Evolutionary conservation across 1,140 invertebrate species (phyloP).

Genomic region (Zaprionus lachaisei): DNA sequence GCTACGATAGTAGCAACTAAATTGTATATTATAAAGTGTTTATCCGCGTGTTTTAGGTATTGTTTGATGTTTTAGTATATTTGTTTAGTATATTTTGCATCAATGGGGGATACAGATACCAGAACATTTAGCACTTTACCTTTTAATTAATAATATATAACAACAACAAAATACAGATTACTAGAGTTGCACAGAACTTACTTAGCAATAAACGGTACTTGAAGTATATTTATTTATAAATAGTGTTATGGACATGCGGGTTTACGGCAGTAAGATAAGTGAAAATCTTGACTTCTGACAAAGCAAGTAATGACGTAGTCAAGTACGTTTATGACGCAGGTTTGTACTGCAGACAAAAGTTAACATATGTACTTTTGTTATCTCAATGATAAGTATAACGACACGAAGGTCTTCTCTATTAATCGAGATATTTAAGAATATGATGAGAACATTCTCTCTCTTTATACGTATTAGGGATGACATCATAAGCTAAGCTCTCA

Average conservation of each 20-base stretch:
- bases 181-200: too few relatives aligned
- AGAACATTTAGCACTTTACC: too few relatives aligned
- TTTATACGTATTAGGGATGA: not conserved
- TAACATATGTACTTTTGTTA: not conserved
- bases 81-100: too few relatives aligned
- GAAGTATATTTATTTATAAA: not conserved
- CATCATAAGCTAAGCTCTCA: not conserved
- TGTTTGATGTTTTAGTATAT: too few relatives aligned
- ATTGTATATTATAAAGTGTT: too few relatives aligned
- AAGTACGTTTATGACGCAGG: not conserved
- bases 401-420: not conserved
- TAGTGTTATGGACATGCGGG: not conserved
- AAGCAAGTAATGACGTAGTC: not conserved
- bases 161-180: too few relatives aligned
- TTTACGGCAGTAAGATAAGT: not conserved
- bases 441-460: not conserved
- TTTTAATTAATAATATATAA: too few relatives aligned
- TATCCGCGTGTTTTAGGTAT: too few relatives aligned
- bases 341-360: not conserved
- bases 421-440: not conserved
- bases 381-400: not conserved
- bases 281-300: not conserved
- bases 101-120: too few relatives aligned
- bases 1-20: too few relatives aligned
- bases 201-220: not conserved